phyloP scores from a whole-genome alignment of 30 jellyfish, hydroid and myxozoan genomes.

The Hydractinia symbiolongicarpus region DNA sequence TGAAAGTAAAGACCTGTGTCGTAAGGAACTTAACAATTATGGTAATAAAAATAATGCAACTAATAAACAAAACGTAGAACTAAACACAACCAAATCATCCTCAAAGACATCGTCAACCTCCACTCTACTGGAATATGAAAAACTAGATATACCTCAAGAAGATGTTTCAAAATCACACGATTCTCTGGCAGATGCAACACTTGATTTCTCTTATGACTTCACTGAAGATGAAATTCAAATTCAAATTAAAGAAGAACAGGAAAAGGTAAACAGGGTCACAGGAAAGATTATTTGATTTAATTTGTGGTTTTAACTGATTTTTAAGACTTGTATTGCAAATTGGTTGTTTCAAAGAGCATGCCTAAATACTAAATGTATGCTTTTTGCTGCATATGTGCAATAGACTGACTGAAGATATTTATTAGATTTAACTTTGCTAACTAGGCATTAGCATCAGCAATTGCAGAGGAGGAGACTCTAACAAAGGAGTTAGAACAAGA shows the following conservation, averaged over 20 bases:
- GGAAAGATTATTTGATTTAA: too few species aligned
- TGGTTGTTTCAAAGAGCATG: too few species aligned
- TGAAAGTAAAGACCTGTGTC: background rate
- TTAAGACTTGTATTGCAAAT: background rate
- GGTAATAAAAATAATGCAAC: background rate
- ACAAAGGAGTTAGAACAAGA: constrained; percentile 89
- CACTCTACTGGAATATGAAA: constrained; percentile 4
- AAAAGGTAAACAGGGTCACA: constrained; percentile 25
- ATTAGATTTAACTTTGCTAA: background rate
- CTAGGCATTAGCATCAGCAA: constrained; percentile 86
- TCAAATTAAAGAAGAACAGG: constrained; percentile 79
- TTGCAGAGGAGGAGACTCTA: constrained; percentile 84
- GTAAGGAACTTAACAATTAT: background rate
- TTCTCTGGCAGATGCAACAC: constrained; percentile 13
- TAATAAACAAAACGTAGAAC: too few species aligned
- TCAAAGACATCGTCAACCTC: background rate
- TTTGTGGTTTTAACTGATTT: background rate
- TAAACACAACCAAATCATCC: background rate
- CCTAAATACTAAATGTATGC: too few species aligned
- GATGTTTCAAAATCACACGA: background rate
- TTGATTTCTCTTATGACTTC: constrained; percentile 21
- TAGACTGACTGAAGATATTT: too few species aligned
- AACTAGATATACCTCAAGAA: background rate
- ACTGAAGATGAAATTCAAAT: constrained; percentile 54
- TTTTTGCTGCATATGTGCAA: too few species aligned